These are phyloP conservation scores for Tetrapedia diversipes DNA, from an alignment of 2,888 invertebrate genomes.

Conservation along the genomic window DNA sequence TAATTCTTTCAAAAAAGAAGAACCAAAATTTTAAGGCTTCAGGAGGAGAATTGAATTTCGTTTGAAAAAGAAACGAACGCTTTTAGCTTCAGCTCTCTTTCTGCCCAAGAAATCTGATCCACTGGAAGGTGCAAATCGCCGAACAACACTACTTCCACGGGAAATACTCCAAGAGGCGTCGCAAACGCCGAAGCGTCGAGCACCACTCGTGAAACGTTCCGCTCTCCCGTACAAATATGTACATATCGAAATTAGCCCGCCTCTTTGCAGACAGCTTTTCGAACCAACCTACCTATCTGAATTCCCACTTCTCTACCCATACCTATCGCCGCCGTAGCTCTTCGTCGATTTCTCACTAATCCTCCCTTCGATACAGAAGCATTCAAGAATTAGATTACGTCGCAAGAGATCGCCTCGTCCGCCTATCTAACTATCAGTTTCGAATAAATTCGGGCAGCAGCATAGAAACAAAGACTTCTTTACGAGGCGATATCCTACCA, in stretches of 20 bases:
- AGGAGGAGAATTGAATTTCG: too few species aligned
- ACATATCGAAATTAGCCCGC: constrained; percentile 62
- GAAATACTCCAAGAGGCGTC: constrained; percentile 38
- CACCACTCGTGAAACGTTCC: constrained; percentile 35
- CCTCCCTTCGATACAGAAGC: background rate
- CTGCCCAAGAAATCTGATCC: background rate
- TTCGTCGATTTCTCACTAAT: too few species aligned
- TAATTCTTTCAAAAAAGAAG: too few species aligned
- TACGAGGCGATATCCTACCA: background rate
- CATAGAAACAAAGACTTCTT: background rate
- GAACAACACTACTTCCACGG: constrained; percentile 19
- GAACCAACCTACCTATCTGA: constrained; percentile 29
- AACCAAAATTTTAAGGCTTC: too few species aligned
- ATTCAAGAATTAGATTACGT: background rate
- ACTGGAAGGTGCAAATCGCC: constrained; percentile 36
- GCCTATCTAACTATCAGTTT: background rate
- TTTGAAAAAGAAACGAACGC: background rate
- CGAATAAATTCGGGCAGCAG: background rate
- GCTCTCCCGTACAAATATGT: constrained; percentile 58
- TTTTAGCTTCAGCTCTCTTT: background rate
- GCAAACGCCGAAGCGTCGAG: constrained; percentile 46
- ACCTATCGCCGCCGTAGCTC: too few species aligned
- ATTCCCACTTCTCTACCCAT: too few species aligned
- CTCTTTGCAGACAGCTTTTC: constrained; percentile 45
- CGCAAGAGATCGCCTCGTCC: too few species aligned